Base-by-base conservation (phyloP, 2,797 vertebrate genomes). In the Ibycter americanus region DNA sequence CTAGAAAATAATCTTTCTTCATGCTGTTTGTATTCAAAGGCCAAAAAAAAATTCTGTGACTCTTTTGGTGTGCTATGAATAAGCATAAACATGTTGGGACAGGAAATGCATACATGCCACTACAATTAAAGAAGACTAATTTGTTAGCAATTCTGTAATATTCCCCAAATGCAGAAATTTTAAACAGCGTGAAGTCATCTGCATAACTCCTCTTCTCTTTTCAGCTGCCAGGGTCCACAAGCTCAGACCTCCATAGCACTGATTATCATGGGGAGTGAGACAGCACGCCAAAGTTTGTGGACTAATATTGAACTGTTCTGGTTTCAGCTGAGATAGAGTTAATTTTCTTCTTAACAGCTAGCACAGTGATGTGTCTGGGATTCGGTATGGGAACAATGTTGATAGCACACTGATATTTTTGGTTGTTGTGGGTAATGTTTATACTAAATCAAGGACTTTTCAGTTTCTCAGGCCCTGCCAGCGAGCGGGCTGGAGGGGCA, bases 81-180 rank as follows among this genome's bases (percentile, higher is more conserved):
- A 96, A 76, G 25, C 72, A 86, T 13, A 34, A 66, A 38, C 46
- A 92, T 74, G 52, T 74, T 96, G 65, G 84, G 84, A 52, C 91
- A 95, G 96, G 95, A 98, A 96, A 95, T 67, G 27, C 83, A 97
- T 90, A 94, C 88, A 97, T 89, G 92, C 91, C 94, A 96, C 88
- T 94, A 91, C 92, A 93, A 97, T 97, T 97, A 96, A 97, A 89
- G 96, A 90, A 85, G 82, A 96, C 77, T 68, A 97, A 97, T 96
- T 97, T 97, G 83, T 94, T 97, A 95, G 96, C 94, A 96, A 94
- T 97, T 89, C 87, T 36, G 15, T 88, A 91, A 88, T 97, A 95
- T 89, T 94, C 96, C 94, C 97, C 97, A 98, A 97, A 97, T 94
- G 73, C 84, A 97, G 95, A 96, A 96, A 94, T 95, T 96, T 89